Percentiles rank a stretch among this genome's conserved stretches.
phyloP scores from a whole-genome alignment of 2,888 invertebrate genomes.

The Notodromas monacha region DNA sequence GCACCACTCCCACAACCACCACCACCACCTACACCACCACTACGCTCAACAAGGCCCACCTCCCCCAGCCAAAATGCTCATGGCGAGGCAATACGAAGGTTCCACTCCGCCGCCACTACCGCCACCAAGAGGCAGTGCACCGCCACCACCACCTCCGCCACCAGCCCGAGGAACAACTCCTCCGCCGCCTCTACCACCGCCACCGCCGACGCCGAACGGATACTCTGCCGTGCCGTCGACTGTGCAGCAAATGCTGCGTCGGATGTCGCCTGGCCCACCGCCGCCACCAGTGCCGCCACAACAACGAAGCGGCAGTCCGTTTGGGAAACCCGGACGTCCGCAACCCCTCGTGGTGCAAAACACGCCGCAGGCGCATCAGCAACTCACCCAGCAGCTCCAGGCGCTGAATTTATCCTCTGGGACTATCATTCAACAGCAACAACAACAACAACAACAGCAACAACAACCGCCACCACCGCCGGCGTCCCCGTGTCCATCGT shows the following conservation, averaged over 20 bases:
- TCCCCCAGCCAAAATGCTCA: too few species aligned
- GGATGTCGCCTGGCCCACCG: conserved; percentile 30
- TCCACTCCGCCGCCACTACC: too few species aligned
- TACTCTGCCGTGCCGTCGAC: conserved; percentile 23
- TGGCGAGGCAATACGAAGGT: too few species aligned
- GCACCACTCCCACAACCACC: too few species aligned
- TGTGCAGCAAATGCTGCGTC: conserved; percentile 34
- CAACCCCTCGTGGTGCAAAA: conserved; percentile 39
- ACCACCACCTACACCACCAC: too few species aligned
- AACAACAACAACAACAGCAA: conserved; percentile 16
- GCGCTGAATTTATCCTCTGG: conserved; percentile 33
- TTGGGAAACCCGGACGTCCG: conserved; percentile 20
- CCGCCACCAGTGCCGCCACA: background rate
- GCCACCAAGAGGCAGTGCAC: background rate
- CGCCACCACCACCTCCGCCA: background rate
- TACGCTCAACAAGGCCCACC: too few species aligned
- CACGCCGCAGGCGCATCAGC: conserved; percentile 46
- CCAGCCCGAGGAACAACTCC: background rate
- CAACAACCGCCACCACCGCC: conserved; percentile 30
- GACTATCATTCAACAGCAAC: background rate
- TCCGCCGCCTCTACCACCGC: background rate
- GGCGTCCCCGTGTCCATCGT: conserved; percentile 8
- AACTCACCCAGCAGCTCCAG: conserved; percentile 57
- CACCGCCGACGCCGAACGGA: too few species aligned
- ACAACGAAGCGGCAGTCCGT: conserved; percentile 24